A percentile compares a stretch with the other conserved stretches of the same genome.
These are phyloP conservation scores for Euplagia quadripunctaria DNA, from an alignment of 2,888 invertebrate species.

Conservation along the genomic window DNA sequence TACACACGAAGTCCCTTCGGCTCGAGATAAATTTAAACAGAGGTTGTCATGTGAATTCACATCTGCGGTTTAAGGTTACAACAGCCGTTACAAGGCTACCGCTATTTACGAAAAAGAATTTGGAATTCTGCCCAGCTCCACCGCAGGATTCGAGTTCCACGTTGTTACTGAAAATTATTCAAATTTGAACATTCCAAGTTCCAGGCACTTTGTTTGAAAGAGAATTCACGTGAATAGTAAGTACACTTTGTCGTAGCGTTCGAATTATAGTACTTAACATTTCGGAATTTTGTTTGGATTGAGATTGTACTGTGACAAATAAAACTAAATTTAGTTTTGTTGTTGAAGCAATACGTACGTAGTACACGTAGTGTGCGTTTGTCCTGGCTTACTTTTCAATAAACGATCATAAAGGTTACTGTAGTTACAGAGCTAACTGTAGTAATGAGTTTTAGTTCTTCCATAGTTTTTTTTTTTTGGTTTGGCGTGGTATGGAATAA, in stretches of 20 bases:
- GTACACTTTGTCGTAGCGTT: slow-evolving; percentile 11
- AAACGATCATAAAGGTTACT: background rate
- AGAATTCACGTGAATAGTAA: slow-evolving; percentile 5
- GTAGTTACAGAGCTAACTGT: background rate
- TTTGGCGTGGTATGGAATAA: background rate
- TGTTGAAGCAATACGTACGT: background rate
- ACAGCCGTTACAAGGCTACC: slow-evolving; percentile 9
- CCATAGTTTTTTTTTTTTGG: background rate
- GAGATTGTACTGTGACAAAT: background rate
- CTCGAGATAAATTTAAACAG: slow-evolving; percentile 10
- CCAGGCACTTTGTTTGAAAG: slow-evolving; percentile 13
- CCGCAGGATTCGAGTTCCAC: slow-evolving; percentile 9
- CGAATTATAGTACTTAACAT: slow-evolving; percentile 3
- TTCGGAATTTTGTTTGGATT: slow-evolving; percentile 1
- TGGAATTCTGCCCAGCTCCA: slow-evolving; percentile 13
- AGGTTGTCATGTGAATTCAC: slow-evolving; percentile 17
- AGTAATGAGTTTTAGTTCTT: background rate
- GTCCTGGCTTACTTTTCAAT: background rate
- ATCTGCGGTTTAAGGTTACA: slow-evolving; percentile 18
- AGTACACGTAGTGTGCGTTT: background rate
- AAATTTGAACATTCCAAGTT: slow-evolving; percentile 26
- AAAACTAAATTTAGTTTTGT: background rate
- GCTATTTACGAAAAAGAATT: slow-evolving; percentile 16
- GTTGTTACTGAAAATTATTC: slow-evolving; percentile 20
- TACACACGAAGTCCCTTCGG: slow-evolving; percentile 6